Base-by-base conservation (phyloP, 2,888 invertebrate species). In the Scaptomyza tumidula region DNA sequence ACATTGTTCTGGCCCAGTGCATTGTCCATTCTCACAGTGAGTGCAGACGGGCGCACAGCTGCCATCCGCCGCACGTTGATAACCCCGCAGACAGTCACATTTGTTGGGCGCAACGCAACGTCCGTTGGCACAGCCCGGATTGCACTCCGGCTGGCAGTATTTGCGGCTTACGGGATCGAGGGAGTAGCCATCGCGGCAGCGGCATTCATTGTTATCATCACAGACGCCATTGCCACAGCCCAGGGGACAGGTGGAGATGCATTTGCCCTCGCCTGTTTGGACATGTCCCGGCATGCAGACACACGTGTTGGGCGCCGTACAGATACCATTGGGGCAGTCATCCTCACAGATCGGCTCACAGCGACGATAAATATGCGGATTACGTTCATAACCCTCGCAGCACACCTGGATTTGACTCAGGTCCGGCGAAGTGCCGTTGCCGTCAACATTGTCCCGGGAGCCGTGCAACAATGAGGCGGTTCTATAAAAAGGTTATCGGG, bases 341-440 rank as follows among this genome's bases (percentile, higher is more conserved):
- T 92, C 91, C 0, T 43, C 71, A 67, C 94, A 94, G 19, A 92
- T 74, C 0, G 93, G 93, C 53, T 90, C 89, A 67, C 93, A 93
- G 33, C 77, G 73, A 2, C 78, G 75, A 52, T 78, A 80, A 14
- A 80, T 73, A 49, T 86, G 89, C 0, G 75, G 83, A 89, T 95
- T 94, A 11, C 94, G 93, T 67, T 93, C 93, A 91, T 95, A 96
- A 14, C 72, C 74, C 0, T 94, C 93, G 88, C 96, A 96, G 88
- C 96, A 96, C 27, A 95, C 93, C 71, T 95, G 93, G 78, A 95
- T 94, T 67, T 93, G 94, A 85, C 95, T 95, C 81, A 94, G 93
- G 24, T 94, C 93, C 6, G 94, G 91, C 1, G 93, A 92, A 0
- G 95, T 91, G 31, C 92, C 92, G 68, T 92, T 92, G 48, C 92